Base-by-base conservation (phyloP, 2,113 vertebrate genomes). In the Burhinus bistriatus region DNA sequence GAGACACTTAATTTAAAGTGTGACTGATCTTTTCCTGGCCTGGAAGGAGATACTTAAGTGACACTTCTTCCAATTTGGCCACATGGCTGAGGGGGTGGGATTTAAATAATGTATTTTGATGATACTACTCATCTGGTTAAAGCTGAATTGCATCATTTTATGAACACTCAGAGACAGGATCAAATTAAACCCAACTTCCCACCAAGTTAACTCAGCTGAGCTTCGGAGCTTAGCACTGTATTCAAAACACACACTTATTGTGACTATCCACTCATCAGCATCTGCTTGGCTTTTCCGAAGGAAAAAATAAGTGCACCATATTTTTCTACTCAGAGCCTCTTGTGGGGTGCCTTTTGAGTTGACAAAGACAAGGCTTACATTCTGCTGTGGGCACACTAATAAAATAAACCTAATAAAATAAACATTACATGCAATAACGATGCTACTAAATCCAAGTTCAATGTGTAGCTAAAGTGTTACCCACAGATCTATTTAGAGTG, bases 1-100 rank as follows among this genome's bases (percentile, higher is more conserved):
- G 72, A 98, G 95, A 97, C 96, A 96, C 94, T 97, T 97, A 95
- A 97, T 97, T 98, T 97, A 97, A 98, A 97, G 95, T 97, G 96
- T 98, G 97, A 97, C 96, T 96, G 95, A 96, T 93, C 93, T 97
- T 97, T 98, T 96, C 94, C 92, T 97, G 95, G 95, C 96, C 94
- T 94, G 92, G 93, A 95, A 97, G 71, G 72, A 94, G 85, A 94
- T 95, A 96, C 66, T 76, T 96, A 97, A 96, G 88, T 87, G 94
- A 89, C 79, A 95, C 89, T 97, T 98, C 93, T 96, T 98, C 93
- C 90, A 93, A 78, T 95, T 88, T 89, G 91, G 96, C 90, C 86
- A 85, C 93, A 94, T 78, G 90, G 86, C 73, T 96, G 92, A 95
- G 79, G 92, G 89, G 87, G 95, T 78, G 92, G 91, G 96, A 80